phyloP scores from a whole-genome alignment of 2,113 vertebrate genomes.

The Myotis lucifugus region DNA sequence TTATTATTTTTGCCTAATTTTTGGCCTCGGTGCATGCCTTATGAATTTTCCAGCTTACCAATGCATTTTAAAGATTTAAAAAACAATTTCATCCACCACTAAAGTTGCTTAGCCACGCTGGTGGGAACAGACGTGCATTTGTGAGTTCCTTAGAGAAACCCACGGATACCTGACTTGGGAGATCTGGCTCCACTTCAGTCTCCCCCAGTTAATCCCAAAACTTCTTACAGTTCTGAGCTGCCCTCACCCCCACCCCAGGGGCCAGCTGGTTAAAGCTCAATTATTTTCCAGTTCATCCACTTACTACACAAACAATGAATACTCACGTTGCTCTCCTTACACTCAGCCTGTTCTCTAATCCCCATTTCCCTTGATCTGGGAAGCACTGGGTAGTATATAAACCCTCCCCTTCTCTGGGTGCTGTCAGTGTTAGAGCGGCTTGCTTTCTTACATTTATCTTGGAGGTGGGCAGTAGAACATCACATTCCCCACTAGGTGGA shows the following conservation, averaged over 20 bases:
- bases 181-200: not conserved
- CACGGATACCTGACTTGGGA: not conserved
- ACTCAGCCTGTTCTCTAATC: not conserved
- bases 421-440: not conserved
- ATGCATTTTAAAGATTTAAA: not conserved
- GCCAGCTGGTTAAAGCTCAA: not conserved
- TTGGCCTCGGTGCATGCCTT: not conserved
- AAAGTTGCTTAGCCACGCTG: not conserved
- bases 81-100: not conserved
- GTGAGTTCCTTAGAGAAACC: slow-evolving; percentile 5
- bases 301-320: not conserved
- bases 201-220: not conserved
- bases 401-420: not conserved
- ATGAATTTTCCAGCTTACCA: not conserved
- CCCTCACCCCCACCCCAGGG: fast-evolving
- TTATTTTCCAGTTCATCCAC: not conserved
- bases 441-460: not conserved
- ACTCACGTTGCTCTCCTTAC: not conserved
- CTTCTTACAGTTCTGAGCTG: not conserved
- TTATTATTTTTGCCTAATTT: not conserved
- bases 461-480: not conserved
- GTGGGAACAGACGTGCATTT: not conserved
- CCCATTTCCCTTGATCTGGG: not conserved
- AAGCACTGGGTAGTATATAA: not conserved
- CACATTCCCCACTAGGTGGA: not conserved